phyloP scores from a whole-genome alignment of 1,140 invertebrate genomes.

The Drosophila watanabei region DNA sequence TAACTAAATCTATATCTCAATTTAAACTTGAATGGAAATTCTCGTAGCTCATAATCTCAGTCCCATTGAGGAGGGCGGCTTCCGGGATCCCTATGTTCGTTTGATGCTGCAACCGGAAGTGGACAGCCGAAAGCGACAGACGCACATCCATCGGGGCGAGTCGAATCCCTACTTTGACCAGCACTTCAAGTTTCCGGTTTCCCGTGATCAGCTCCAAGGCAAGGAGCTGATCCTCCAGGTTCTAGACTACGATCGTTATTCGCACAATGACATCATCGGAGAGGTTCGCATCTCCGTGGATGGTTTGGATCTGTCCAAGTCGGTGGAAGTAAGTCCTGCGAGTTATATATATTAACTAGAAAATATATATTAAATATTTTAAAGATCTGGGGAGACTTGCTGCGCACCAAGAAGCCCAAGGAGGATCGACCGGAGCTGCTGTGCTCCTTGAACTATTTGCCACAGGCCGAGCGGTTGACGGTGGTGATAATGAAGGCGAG shows the following conservation, averaged over 20 bases:
- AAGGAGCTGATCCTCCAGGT: constrained; percentile 92
- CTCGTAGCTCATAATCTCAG: constrained; percentile 92
- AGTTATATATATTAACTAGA: fast-evolving
- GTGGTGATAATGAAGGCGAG: constrained; percentile 94
- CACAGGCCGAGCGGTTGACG: constrained; percentile 94
- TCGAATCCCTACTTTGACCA: constrained; percentile 93
- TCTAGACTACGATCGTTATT: constrained; percentile 88
- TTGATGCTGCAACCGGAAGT: constrained; percentile 92
- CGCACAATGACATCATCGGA: constrained; percentile 92
- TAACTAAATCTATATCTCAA: background rate
- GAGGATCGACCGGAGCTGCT: constrained; percentile 93
- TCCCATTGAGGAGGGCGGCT: constrained; percentile 92
- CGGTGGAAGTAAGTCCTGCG: constrained; percentile 88
- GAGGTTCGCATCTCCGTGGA: constrained; percentile 90
- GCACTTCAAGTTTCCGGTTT: constrained; percentile 94
- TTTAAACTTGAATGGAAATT: background rate
- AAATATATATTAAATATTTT: background rate
- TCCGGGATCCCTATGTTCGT: constrained; percentile 94
- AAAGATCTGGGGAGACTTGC: constrained; percentile 90
- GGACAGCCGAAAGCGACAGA: constrained; percentile 93
- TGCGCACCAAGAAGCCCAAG: constrained; percentile 91
- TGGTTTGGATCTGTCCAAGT: constrained; percentile 90
- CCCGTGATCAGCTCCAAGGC: constrained; percentile 91
- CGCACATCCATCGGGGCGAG: constrained; percentile 91
- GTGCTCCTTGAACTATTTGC: constrained; percentile 93